A percentile compares a stretch with the other conserved stretches of the same genome.
These are phyloP conservation scores for Orchestes rusci DNA, from an alignment of 2,888 invertebrate genomes.

Conservation along the genomic window DNA sequence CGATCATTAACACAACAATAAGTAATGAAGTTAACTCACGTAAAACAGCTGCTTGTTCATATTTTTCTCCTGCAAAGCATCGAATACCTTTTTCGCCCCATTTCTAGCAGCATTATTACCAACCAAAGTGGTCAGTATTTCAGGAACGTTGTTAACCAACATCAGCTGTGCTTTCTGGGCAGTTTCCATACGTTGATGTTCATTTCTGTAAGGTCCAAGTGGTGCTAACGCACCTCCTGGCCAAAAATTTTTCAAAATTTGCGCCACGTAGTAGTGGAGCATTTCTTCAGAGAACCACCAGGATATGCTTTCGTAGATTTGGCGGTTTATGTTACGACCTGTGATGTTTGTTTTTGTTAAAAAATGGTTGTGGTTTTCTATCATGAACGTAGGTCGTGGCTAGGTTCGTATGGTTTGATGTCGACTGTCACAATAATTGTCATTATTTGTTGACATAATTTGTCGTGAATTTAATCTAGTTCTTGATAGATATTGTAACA, in stretches of 20 bases:
- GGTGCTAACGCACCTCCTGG: constrained; percentile 70
- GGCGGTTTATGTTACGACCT: constrained; percentile 83
- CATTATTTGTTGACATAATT: too few relatives aligned
- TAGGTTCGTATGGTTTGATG: too few relatives aligned
- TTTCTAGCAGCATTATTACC: constrained; percentile 78
- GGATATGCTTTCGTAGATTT: constrained; percentile 78
- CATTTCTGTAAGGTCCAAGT: constrained; percentile 36
- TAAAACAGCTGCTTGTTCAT: constrained; percentile 89
- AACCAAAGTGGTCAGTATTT: constrained; percentile 74
- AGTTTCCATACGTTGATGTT: constrained; percentile 61
- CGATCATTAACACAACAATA: too few relatives aligned
- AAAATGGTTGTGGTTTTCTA: too few relatives aligned
- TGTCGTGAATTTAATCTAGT: too few relatives aligned
- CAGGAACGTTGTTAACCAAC: constrained; percentile 67
- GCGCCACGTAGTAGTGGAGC: constrained; percentile 79
- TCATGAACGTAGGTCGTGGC: too few relatives aligned
- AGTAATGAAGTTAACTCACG: constrained; percentile 58
- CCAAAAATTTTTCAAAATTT: constrained; percentile 84
- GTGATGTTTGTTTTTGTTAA: too few relatives aligned
- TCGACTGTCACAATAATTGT: too few relatives aligned
- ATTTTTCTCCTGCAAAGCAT: constrained; percentile 74
- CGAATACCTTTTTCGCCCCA: constrained; percentile 80
- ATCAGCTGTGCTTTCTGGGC: constrained; percentile 61
- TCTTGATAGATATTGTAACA: too few relatives aligned
- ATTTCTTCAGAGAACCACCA: constrained; percentile 87